Base-by-base conservation (phyloP, 92 coral and sea anemone species). In the Heteractis magnifica region DNA sequence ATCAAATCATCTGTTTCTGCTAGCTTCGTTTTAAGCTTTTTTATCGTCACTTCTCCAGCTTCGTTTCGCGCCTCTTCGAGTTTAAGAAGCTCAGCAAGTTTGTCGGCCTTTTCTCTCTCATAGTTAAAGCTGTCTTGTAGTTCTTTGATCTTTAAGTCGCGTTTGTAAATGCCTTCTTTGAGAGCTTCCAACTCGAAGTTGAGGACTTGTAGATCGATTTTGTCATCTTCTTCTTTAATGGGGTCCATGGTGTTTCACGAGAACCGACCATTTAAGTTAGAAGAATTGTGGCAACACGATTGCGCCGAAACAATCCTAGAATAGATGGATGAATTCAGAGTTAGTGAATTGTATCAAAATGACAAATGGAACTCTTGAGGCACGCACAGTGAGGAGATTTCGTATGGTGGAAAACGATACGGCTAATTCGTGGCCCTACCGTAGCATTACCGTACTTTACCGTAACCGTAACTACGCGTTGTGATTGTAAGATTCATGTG, bases 51-150 rank as follows among this genome's bases (percentile, higher is more conserved):
- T 15, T 77, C 82, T n/a, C 88, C 62, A 16, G 83, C 77, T 52
- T 52, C 16, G 76, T 86, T 82, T 15, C 81, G 72, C 48, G 76
- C 51, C 71, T 89, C 90, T 74, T 89, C 92, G 49, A 78, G 77
- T 80, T 86, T 78, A 16, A 89, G 75, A 18, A 86, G 82, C 55
- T 89, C 81, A 49, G 71, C 79, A 62, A 89, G 78, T 53, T 78
- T 86, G 23, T 81, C 82, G 16, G 82, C 82, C 78, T 70, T 81
- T 51, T 90, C 93, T 65, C 75, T 90, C 78, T 92, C 95, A 52
- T 85, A 60, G 52, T 74, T 79, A 74, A 92, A 87, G 75, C 82
- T 88, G 26, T 77, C 89, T 82, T 92, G 81, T 14, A 92, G 83
- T 4, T 89, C 91, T 65, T 84, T 73, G 59, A 89, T 92, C 58